These are phyloP conservation scores for Eptatretus atami DNA, from an alignment of 2,797 vertebrate genomes.

Conservation along the genomic window DNA sequence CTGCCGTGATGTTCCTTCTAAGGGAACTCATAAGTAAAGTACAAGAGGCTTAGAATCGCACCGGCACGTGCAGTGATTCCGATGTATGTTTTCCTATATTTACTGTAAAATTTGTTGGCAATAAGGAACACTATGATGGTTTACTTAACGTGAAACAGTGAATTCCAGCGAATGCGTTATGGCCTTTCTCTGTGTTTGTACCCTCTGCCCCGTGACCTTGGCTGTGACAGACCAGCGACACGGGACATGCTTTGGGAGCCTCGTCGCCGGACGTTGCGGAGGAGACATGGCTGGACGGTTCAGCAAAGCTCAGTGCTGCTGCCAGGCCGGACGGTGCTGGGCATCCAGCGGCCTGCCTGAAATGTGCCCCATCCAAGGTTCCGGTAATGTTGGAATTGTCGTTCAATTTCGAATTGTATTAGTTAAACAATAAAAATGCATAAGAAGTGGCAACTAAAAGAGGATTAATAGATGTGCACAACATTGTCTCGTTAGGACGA, in stretches of 20 bases:
- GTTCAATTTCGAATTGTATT: too few species aligned
- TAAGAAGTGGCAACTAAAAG: too few species aligned
- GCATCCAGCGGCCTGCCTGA: slow-evolving; percentile 43
- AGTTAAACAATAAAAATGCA: too few species aligned
- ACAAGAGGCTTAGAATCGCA: too few species aligned
- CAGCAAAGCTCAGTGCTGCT: slow-evolving; percentile 75
- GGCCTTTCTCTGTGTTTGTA: neutral
- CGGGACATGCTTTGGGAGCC: slow-evolving; percentile 49
- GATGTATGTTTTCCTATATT: too few species aligned
- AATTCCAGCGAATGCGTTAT: slow-evolving; percentile 2
- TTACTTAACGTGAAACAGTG: neutral
- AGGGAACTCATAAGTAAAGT: too few species aligned
- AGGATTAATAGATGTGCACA: too few species aligned
- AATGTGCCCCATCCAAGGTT: slow-evolving; percentile 66
- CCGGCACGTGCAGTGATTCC: too few species aligned
- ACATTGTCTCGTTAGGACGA: too few species aligned
- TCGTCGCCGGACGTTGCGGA: slow-evolving; percentile 55
- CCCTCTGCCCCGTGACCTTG: neutral
- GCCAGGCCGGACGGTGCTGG: slow-evolving; percentile 75
- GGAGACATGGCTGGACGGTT: slow-evolving; percentile 43
- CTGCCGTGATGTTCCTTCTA: too few species aligned
- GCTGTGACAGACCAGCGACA: slow-evolving; percentile 40
- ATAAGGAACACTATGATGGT: neutral
- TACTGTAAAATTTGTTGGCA: too few species aligned
- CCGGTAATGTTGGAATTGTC: slow-evolving; percentile 19